Evolutionary conservation across 2,888 invertebrate genomes (phyloP), one percentile per base, ranked within the genome.

Genomic region (Halictus ligatus): DNA sequence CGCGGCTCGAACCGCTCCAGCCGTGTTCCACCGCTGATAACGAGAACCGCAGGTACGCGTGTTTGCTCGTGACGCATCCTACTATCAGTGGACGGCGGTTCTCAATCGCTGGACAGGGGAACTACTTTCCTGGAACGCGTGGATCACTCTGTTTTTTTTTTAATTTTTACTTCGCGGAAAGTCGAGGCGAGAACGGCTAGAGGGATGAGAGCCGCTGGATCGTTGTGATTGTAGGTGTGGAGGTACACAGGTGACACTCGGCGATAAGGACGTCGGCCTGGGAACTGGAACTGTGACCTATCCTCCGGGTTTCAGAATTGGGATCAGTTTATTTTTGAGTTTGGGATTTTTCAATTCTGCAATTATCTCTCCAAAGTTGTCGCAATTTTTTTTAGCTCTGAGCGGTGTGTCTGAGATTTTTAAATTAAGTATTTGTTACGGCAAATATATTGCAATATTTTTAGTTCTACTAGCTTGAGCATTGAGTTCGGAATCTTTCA

Each of bases 31-130:
- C 5, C 4, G 80, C 90, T 91, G 93, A 93, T 93, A 93, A 93
- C 92, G 87, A 90, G 85, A 90, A 87, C 90, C 87, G 88, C 92
- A 92, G 92, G 92, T 92, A 92, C 75, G 82, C 74, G 79, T 85
- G 83, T 89, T 89, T 90, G 81, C 84, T 84, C 84, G 84, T 91
- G 91, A 90, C 90, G 83, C 90, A 90, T 90, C 86, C 21, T 6
- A 35, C 35, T 69, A 69, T 69, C 69, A 69, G 40, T 21, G 5
- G n/a, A 40, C 89, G 88, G 91, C 80, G 91, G 73, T 78, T 85
- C 90, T 91, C 88, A 86, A 18, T 8, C 67, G 18, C 21, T 15
- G 0, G 7, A 29, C 2, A 29, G 0, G 1, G 64, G 6, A 29
- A 64, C 29, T 64, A 25, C 15, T 7, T 15, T 64, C 29, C 2